Evolutionary conservation across 2,113 vertebrate genomes (phyloP), one percentile per base, ranked within the genome.

Genomic region (Pseudorectes ferrugineus): DNA sequence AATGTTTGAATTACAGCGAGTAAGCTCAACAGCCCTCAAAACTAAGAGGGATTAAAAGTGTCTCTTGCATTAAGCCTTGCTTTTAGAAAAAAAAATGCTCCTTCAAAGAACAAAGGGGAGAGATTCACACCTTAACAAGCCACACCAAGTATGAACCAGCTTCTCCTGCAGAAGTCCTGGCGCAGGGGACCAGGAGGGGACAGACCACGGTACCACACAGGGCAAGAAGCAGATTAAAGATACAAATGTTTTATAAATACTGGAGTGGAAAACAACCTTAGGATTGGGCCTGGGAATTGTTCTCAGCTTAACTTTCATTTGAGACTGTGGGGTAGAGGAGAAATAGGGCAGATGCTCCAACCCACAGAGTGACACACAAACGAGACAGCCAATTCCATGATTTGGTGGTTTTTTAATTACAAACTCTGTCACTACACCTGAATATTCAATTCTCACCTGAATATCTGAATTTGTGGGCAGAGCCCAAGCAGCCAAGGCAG

Each of bases 301-400:
- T 57, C 46, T 63, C 22, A 36, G 9, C 29, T 68, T 58, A 52
- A 28, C 29, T 59, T 88, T 59, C 19, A 5, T 35, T 46, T 57
- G 29, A 63, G 43, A 14, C 16, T 10, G 14, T n/a, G 71, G 24
- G 26, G 16, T 7, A 35, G 49, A 70, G 38, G 3, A 91, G 38
- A 18, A 40, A n/a, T 29, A 40, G 68, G 12, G 26, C n/a, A 65
- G 59, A 58, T n/a, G n/a, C 10, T 49, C 19, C 58, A 35, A 17
- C 6, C 25, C 66, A 29, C 11, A 8, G 5, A 0, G 1, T 28
- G 24, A 55, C 65, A 25, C 13, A 10, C 25, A 40, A 48, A 43
- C 0, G 0, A 52, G 31, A 38, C 0, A 0, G 4, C 25, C 51
- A 81, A 4, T 11, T 74, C 24, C 1, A 0, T 5, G 9, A 10